These are phyloP conservation scores for Adrianichthys oophorus DNA, from an alignment of 2,797 vertebrate genomes.

Conservation along the genomic window DNA sequence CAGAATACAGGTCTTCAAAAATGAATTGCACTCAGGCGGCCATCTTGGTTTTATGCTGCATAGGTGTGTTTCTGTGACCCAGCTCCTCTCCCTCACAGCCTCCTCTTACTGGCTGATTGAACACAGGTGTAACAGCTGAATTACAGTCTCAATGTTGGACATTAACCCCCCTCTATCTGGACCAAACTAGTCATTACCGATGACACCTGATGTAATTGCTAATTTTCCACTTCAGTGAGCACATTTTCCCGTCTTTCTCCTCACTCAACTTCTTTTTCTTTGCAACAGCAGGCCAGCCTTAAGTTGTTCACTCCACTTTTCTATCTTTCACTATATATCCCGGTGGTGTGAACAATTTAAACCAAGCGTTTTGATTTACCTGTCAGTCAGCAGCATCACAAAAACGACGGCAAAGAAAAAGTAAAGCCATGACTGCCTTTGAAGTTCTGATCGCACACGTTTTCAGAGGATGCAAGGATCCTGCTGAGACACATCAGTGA, in stretches of 20 bases:
- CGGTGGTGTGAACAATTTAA: conserved; percentile 84
- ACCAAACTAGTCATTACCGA: conserved; percentile 97
- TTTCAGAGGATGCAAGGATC: no score
- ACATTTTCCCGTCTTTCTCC: conserved; percentile 86
- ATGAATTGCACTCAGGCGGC: conserved; percentile 85
- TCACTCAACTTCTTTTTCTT: conserved; percentile 68
- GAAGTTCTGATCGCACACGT: conserved; percentile 2
- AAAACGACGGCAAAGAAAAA: conserved; percentile 28
- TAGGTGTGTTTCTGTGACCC: conserved; percentile 67
- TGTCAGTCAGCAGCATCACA: conserved; percentile 66
- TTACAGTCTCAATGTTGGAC: conserved; percentile 87
- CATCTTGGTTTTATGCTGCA: conserved; percentile 85
- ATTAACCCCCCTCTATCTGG: conserved; percentile 91
- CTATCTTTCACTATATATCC: conserved; percentile 53
- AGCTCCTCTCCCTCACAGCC: conserved; percentile 68
- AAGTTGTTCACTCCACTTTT: conserved; percentile 85
- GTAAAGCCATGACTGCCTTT: conserved; percentile 10
- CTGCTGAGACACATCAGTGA: no score
- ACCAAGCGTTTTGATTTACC: conserved; percentile 77
- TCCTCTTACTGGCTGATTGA: conserved; percentile 81
- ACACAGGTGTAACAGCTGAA: conserved; percentile 91
- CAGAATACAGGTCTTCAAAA: conserved; percentile 77
- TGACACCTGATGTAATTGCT: conserved; percentile 95
- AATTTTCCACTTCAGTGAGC: conserved; percentile 93
- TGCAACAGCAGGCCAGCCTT: conserved; percentile 80